Conservation (phyloP, 2,113 vertebrate species). For the Dicentrarchus labrax region DNA sequence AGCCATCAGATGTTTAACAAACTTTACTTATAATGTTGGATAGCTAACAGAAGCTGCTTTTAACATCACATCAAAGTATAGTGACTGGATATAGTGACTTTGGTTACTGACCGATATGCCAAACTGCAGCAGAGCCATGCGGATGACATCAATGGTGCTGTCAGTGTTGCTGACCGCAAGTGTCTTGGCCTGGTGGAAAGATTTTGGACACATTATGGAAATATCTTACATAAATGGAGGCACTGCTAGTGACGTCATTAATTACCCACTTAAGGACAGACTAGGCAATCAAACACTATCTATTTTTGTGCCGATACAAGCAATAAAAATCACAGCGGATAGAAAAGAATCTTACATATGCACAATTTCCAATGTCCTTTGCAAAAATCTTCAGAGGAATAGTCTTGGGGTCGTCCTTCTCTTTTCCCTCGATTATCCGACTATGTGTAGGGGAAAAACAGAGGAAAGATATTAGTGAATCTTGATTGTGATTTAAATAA, state of each 20-base stretch:
- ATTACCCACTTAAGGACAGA: neutral
- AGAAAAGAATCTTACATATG: constrained; percentile 88
- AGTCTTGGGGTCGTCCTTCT: constrained; percentile 92
- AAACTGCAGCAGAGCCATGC: constrained; percentile 91
- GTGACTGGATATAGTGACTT: neutral
- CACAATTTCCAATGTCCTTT: constrained; percentile 92
- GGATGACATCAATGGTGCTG: constrained; percentile 91
- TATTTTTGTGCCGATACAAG: constrained; percentile 5
- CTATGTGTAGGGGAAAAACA: constrained; percentile 78
- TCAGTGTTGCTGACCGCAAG: constrained; percentile 90
- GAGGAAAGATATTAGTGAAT: constrained; percentile 2
- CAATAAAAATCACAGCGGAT: neutral
- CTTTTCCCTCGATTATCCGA: constrained; percentile 92
- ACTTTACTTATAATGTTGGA: neutral
- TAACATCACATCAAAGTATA: neutral
- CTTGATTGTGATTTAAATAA: neutral
- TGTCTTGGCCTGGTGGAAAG: constrained; percentile 89
- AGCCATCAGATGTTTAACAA: neutral
- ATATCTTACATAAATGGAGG: constrained; percentile 5
- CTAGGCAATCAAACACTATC: neutral
- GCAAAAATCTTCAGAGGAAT: constrained; percentile 95
- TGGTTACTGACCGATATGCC: constrained; percentile 89
- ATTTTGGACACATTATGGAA: constrained; percentile 17
- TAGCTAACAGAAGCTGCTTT: neutral
- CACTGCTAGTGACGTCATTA: neutral